A percentile compares a stretch with the other conserved stretches of the same genome.
Conservation (phyloP, 2,888 invertebrate species). For the Gibbula magus region DNA sequence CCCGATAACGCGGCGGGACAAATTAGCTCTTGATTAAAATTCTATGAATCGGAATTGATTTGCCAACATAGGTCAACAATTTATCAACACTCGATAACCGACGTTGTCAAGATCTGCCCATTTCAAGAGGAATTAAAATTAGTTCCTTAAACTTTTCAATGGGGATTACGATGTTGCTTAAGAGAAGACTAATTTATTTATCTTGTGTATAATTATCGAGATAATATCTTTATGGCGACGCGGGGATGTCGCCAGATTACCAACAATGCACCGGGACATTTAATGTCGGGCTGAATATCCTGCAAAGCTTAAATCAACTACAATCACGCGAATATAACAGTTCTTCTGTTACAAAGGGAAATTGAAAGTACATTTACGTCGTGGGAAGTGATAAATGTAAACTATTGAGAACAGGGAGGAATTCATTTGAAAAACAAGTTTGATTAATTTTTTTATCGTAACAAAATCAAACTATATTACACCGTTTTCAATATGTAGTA, state of each 20-base stretch:
- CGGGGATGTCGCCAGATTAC: neutral
- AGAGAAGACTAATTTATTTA: slow-evolving; percentile 4
- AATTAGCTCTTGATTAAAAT: slow-evolving; percentile 22
- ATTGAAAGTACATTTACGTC: no score
- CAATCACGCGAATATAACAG: no score
- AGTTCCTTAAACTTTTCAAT: slow-evolving; percentile 16
- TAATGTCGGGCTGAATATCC: no score
- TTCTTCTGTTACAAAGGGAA: no score
- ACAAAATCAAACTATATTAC: no score
- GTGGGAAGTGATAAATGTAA: no score
- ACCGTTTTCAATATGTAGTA: no score
- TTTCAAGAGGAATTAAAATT: slow-evolving; percentile 15
- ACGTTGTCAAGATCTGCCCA: slow-evolving; percentile 5
- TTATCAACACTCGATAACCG: slow-evolving; percentile 14
- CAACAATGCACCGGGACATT: no score
- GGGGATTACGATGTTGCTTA: slow-evolving; percentile 18
- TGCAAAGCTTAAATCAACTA: no score
- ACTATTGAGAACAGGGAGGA: no score
- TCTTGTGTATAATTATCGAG: neutral
- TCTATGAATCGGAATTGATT: slow-evolving; percentile 21
- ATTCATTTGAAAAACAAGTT: no score
- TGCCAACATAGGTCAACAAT: slow-evolving; percentile 16
- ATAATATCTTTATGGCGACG: neutral
- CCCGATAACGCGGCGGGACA: slow-evolving; percentile 17
- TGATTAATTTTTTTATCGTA: no score